Evolutionary conservation across 92 coral and sea anemone species (phyloP).

Genomic region (Paragorgia papillata): DNA sequence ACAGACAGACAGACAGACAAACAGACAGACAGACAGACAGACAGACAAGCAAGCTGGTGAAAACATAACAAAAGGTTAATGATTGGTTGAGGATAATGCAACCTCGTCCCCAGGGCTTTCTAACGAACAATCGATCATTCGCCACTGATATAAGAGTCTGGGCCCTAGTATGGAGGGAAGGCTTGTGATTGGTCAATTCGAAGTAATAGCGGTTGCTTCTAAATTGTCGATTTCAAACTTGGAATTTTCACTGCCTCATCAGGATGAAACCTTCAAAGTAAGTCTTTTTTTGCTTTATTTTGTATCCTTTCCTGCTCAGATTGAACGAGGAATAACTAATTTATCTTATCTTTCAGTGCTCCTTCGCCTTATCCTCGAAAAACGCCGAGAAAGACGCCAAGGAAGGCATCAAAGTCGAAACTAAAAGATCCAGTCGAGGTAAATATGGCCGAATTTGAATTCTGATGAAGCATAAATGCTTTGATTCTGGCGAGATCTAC

Average conservation of each 20-base stretch:
- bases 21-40: no score
- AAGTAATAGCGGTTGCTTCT: slow-evolving; percentile 41
- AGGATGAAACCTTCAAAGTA: slow-evolving; percentile 33
- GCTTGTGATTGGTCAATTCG: slow-evolving; percentile 42
- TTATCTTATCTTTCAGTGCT: slow-evolving; percentile 57
- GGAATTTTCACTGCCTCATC: neutral
- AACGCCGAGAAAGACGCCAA: slow-evolving; percentile 90
- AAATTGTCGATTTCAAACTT: neutral
- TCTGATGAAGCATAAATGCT: neutral
- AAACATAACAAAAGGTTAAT: no score
- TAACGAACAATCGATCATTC: no score
- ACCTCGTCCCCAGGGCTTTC: no score
- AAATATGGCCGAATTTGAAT: slow-evolving; percentile 2
- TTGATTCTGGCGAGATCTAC: neutral
- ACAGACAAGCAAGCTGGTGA: no score
- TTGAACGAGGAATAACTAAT: neutral
- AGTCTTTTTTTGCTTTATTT: neutral
- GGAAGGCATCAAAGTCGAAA: slow-evolving; percentile 63
- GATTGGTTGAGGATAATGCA: no score
- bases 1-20: no score
- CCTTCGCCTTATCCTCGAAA: slow-evolving; percentile 79
- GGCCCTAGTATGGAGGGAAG: slow-evolving; percentile 17
- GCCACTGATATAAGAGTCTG: no score
- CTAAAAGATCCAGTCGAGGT: slow-evolving; percentile 98
- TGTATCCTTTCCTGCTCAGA: neutral